A percentile compares a stretch with the other conserved stretches of the same genome.
phyloP scores from a whole-genome alignment of 1,140 invertebrate genomes.

The Oscheius sp. region DNA sequence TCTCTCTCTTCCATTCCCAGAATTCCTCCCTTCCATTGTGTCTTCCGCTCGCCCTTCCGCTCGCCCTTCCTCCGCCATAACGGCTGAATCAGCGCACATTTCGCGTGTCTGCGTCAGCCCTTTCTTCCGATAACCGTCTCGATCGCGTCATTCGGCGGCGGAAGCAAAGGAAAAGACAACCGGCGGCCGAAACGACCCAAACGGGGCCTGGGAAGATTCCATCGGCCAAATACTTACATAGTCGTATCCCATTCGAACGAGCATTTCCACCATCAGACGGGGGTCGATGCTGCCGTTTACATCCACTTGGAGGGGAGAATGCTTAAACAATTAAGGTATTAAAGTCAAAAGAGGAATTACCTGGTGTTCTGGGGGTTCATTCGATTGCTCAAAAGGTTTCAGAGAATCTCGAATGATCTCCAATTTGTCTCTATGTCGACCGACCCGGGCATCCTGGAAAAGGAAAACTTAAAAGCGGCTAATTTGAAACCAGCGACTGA shows the following conservation, averaged over 20 bases:
- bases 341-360: too few relatives aligned
- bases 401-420: conserved; percentile 50
- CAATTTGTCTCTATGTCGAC: conserved; percentile 50
- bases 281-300: conserved; percentile 8
- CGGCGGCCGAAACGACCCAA: too few relatives aligned
- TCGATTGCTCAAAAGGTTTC: conserved; percentile 44
- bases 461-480: not conserved
- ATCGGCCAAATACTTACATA: conserved; percentile 26
- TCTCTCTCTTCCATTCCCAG: too few relatives aligned
- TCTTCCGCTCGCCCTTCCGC: not conserved
- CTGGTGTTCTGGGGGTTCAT: not conserved
- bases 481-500: too few relatives aligned
- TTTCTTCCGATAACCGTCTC: not conserved
- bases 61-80: not conserved
- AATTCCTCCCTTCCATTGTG: too few relatives aligned
- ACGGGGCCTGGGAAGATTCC: too few relatives aligned
- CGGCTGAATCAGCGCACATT: too few relatives aligned
- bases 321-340: too few relatives aligned
- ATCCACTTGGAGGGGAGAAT: too few relatives aligned
- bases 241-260: conserved; percentile 47
- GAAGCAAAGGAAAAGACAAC: not conserved
- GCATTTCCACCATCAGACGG: conserved; percentile 40
- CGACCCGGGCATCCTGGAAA: conserved; percentile 40
- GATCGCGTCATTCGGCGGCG: not conserved
- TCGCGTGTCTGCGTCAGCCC: not conserved